Conservation (phyloP, 2,888 invertebrate species). For the Sesia apiformis region DNA sequence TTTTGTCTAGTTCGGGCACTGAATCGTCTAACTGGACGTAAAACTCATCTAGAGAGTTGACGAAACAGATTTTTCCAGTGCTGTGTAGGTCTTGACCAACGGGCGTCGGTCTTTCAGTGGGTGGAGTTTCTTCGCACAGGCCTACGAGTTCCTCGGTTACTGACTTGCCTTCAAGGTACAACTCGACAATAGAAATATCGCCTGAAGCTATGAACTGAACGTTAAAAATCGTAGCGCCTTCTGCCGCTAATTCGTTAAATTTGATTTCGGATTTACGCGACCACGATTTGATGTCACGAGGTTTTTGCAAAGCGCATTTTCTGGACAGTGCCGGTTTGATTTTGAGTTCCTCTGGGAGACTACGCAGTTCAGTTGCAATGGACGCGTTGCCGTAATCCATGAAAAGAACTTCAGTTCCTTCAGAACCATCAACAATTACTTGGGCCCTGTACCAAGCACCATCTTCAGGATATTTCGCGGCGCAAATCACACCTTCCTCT, state of each 20-base stretch:
- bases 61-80: constrained; percentile 79
- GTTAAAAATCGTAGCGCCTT: constrained; percentile 81
- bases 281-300: constrained; percentile 76
- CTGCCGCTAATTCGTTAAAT: constrained; percentile 80
- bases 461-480: constrained; percentile 79
- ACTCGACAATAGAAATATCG: constrained; percentile 78
- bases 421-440: constrained; percentile 71
- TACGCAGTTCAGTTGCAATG: constrained; percentile 70
- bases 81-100: constrained; percentile 54
- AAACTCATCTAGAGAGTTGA: constrained; percentile 81
- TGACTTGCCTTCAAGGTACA: constrained; percentile 76
- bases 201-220: constrained; percentile 79
- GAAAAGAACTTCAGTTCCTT: constrained; percentile 77
- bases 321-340: constrained; percentile 74
- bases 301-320: constrained; percentile 76
- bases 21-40: constrained; percentile 80
- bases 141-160: constrained; percentile 76
- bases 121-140: constrained; percentile 57
- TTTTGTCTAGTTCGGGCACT: constrained; percentile 71
- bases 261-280: constrained; percentile 77
- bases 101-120: constrained; percentile 50
- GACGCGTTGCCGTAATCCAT: constrained; percentile 81
- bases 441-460: constrained; percentile 80
- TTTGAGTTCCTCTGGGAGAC: constrained; percentile 76
- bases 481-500: constrained; percentile 74